Base-by-base conservation (phyloP, 92 coral and sea anemone genomes). In the Umimayanthus kanabou region DNA sequence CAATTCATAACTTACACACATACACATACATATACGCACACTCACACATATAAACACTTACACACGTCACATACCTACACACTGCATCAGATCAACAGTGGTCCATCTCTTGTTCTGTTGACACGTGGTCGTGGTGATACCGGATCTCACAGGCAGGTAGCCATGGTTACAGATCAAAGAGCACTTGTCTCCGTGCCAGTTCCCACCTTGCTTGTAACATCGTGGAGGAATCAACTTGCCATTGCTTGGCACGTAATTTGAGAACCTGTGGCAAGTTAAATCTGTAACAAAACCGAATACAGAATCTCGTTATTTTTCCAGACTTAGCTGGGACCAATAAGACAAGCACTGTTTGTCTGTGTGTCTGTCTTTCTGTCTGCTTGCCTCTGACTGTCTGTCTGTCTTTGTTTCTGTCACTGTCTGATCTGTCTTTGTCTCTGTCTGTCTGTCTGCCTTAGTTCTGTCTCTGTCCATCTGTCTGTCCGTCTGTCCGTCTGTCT, bases 141-240 rank as follows among this genome's bases (percentile, higher is more conserved):
- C 57, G 70, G 92, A 61, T 49, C 90, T 86, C 33, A 76, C 89
- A 4, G 91, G 85, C 28, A 73, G 39, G 92, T 94, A 94, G 6
- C 98, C 98, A 39, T 74, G 45, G 10, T 79, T 40, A 64, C 98
- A 96, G 5, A 73, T 74, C 53, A 92, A 39, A 14, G 77, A 76
- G 61, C 98, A 96, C 75, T 80, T 90, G 82, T 96, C 94, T 13
- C 92, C 92, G 81, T 23, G 90, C 30, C 70, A 49, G 87, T 96
- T 96, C 23, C 92, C 91, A 42, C 89, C 84, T 4, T 73, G 22
- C 50, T 75, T 22, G 9, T 90, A 90, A 87, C 98, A 96, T 57
- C 98, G 92, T 8, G 93, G 80, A 20, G 98, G 96, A 55, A 49
- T 47, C 3, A 96, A 75, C 33, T 22, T 73, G 88, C 94, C 89